Base-by-base conservation (phyloP, 2,797 vertebrate genomes). In the Craterocephalus amniculus region DNA sequence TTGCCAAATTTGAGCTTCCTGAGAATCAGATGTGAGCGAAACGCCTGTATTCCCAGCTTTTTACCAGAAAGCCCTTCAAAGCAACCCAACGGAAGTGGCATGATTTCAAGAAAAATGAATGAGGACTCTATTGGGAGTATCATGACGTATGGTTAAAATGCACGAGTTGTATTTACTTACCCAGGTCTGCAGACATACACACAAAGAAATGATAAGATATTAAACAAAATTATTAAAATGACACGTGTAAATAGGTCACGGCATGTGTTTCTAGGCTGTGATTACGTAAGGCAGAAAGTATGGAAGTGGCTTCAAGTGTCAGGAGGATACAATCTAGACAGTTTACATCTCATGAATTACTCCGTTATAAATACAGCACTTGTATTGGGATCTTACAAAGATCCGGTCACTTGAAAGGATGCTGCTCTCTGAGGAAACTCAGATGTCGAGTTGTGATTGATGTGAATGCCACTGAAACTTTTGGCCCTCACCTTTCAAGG, bases 401-500 rank as follows among this genome's bases (percentile, higher is more conserved):
- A 81, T 80, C 67, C 35, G 66, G 77, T 79, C 72, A 79, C 66
- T 79, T 69, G 59, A 55, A 74, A 70, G 64, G 67, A 76, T 70
- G 58, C 52, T 51, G 57, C 43, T 67, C 36, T 59, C 59, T 66
- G 34, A 72, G 74, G 86, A 91, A 67, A 77, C 80, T 58, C 81
- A 86, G 74, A 67, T 70, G 70, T 55, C 54, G 64, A 71, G 40
- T 58, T 66, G 32, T 70, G 38, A 75, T 45, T 13, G 16, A 75
- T 31, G 40, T n/a, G 27, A 63, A 67, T 63, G 54, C 32, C 24
- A 63, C 27, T 18, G 69, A 66, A 66, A 63, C 45, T 63, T 69
- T 49, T 76, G 40, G 72, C 67, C 74, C 91, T 91, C 85, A 99
- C 98, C 97, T 98, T 91, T 99, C 97, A 31, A 98, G 94, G 75